Evolutionary conservation across 2,797 vertebrate species (phyloP).

Genomic region (Hyperoplus immaculatus): DNA sequence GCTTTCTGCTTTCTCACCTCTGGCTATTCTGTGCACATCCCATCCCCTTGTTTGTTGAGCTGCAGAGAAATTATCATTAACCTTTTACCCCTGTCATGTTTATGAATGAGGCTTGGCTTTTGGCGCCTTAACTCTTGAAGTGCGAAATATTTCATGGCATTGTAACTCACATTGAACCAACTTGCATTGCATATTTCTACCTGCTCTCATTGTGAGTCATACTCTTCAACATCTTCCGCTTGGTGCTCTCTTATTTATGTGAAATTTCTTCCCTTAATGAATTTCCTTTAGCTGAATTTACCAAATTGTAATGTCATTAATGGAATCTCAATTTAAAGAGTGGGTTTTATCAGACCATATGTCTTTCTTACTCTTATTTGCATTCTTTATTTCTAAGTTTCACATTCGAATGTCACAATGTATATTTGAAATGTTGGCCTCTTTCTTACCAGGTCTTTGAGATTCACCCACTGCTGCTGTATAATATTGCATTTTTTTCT

Average conservation of each 20-base stretch:
- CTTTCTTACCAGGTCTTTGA: not conserved
- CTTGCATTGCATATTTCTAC: conserved; percentile 24
- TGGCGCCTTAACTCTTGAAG: conserved; percentile 65
- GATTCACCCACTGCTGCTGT: not conserved
- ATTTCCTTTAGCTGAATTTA: not conserved
- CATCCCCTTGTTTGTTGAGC: conserved; percentile 2
- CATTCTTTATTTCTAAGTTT: not conserved
- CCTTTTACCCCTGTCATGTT: conserved; percentile 32
- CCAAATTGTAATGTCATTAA: not conserved
- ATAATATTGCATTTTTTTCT: not conserved
- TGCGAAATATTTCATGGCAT: conserved; percentile 53
- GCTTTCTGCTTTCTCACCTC: not conserved
- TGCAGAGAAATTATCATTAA: conserved; percentile 37
- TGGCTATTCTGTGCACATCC: conserved; percentile 18
- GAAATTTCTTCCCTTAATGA: conserved; percentile 1
- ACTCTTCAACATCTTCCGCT: not conserved
- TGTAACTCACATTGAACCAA: conserved; percentile 23
- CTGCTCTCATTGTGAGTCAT: not conserved
- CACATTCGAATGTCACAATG: not conserved
- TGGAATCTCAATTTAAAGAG: not conserved
- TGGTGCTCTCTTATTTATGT: not conserved
- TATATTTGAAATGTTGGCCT: not conserved
- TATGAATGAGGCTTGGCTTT: conserved; percentile 49
- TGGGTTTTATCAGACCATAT: not conserved
- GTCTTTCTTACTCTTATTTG: not conserved